These are phyloP conservation scores for Merodon equestris DNA, from an alignment of 2,888 invertebrate genomes.

Conservation along the genomic window DNA sequence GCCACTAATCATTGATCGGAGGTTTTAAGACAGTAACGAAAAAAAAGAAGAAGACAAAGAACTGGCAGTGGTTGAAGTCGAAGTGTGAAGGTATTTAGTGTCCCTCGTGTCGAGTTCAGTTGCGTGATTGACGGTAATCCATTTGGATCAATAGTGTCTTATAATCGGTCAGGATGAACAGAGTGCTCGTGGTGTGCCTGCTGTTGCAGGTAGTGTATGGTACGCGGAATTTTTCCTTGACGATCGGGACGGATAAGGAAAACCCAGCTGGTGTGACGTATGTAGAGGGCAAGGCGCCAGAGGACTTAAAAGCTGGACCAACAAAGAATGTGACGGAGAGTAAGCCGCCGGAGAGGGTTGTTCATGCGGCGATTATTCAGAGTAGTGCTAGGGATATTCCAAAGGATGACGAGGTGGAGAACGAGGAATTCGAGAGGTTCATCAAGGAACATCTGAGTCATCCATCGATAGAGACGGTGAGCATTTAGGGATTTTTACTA, in stretches of 20 bases:
- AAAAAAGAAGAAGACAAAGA: too few relatives aligned
- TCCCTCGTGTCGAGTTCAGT: constrained; percentile 25
- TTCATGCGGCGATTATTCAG: constrained; percentile 46
- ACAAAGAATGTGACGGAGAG: constrained; percentile 18
- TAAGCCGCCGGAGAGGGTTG: constrained; percentile 20
- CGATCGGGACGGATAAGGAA: constrained; percentile 72
- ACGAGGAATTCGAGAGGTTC: constrained; percentile 77
- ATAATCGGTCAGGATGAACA: constrained; percentile 72
- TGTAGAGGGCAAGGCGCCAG: constrained; percentile 76
- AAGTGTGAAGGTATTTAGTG: constrained; percentile 5
- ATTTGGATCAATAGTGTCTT: constrained; percentile 60
- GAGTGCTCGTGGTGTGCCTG: constrained; percentile 69
- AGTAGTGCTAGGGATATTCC: constrained; percentile 42
- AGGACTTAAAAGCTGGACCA: constrained; percentile 74
- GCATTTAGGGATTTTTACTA: constrained; percentile 14
- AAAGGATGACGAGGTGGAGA: constrained; percentile 70
- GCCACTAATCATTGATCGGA: constrained; percentile 8
- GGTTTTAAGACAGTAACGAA: constrained; percentile 17
- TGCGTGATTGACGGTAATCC: constrained; percentile 20
- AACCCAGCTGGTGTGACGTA: constrained; percentile 81
- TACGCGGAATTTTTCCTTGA: constrained; percentile 74
- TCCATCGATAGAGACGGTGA: constrained; percentile 76
- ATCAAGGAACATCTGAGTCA: constrained; percentile 76
- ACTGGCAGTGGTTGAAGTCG: too few relatives aligned
- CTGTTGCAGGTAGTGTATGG: constrained; percentile 45